Conservation (phyloP, 2,113 vertebrate species). For the Gobio gobio region DNA sequence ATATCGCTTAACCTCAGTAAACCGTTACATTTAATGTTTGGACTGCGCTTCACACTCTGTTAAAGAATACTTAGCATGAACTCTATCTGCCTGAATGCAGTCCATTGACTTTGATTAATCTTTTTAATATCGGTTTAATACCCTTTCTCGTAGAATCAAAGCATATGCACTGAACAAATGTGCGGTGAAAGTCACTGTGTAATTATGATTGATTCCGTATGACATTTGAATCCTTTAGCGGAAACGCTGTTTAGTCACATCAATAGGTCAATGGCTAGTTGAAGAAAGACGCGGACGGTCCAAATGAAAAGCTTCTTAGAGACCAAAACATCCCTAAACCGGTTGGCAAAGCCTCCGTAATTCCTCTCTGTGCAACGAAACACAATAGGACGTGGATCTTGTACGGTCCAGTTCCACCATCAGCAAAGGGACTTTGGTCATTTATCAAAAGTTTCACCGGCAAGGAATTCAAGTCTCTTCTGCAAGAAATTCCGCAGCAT, state of each 20-base stretch:
- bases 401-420: conserved; percentile 5
- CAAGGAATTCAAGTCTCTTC: not conserved
- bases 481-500: not conserved
- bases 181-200: conserved; percentile 33
- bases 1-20: not conserved
- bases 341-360: conserved; percentile 29
- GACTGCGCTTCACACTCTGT: conserved; percentile 24
- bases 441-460: conserved; percentile 36
- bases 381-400: conserved; percentile 32
- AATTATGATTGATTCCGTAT: conserved; percentile 52
- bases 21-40: conserved; percentile 7
- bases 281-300: conserved; percentile 30
- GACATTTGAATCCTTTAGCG: conserved; percentile 53
- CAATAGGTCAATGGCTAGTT: conserved; percentile 49
- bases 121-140: conserved; percentile 56
- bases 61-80: conserved; percentile 33
- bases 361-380: too few species aligned
- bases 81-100: conserved; percentile 18
- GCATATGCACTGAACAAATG: conserved; percentile 29
- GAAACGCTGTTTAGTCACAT: conserved; percentile 50
- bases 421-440: conserved; percentile 25
- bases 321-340: conserved; percentile 39
- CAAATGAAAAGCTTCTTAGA: conserved; percentile 43
- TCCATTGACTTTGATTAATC: conserved; percentile 52
- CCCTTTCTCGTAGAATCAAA: conserved; percentile 31